Base-by-base conservation (phyloP, 2,113 vertebrate species). In the Tautogolabrus adspersus region DNA sequence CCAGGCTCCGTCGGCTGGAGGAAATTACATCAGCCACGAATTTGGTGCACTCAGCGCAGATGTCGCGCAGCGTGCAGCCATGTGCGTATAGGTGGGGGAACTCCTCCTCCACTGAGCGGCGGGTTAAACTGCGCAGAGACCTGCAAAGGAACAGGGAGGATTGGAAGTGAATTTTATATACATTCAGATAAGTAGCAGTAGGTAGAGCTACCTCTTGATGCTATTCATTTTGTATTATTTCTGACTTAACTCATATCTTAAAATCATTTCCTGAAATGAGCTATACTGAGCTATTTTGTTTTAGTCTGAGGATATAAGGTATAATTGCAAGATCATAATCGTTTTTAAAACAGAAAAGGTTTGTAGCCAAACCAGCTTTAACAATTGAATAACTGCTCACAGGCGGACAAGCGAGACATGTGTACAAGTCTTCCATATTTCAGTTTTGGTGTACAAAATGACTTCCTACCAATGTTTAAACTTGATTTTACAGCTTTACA, bases 31-130 rank as follows among this genome's bases (percentile, higher is more conserved):
- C 96, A 0, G 95, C 95, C 3, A 99, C 95, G 0, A 99, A 99
- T 69, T 96, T 93, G 15, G 96, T 95, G 76, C 98, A 99, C 68
- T 98, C 96, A 0, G 92, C 93, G 74, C 98, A 99, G 79, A 98
- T 76, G 0, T 98, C 97, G 5, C 96, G 96, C 81, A 97, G 94
- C 57, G 94, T 84, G 4, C 96, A 96, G 91, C 97, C 98, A 0
- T 97, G 95, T 1, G 96, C 91, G 1, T 99, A 99, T 70, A 99
- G 96, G 86, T 98, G 97, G 0, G 98, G 97, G 79, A 99, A 99
- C 82, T 97, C 97, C 82, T 96, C 94, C 81, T 99, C 97, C 78
- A 98, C 96, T 0, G 95, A 95, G 70, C 87, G 94, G 78, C 96
- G 95, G 63, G 92, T 94, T 0, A 95, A 86, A 38, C 93, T 95